Conservation (phyloP, 2,113 vertebrate species). For the Piliocolobus tephrosceles region DNA sequence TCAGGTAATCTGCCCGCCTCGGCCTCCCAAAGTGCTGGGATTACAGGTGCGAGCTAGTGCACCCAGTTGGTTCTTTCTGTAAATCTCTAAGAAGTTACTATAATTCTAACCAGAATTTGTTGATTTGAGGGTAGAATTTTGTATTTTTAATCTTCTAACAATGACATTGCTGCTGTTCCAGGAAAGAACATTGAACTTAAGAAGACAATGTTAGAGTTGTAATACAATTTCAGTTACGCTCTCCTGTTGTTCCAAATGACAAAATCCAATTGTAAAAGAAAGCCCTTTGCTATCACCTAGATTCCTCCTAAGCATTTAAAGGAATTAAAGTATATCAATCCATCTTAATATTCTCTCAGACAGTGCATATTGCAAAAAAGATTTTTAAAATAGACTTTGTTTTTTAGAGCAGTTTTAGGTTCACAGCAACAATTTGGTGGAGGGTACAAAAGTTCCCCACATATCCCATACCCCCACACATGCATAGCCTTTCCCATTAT, state of each 20-base stretch:
- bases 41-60: too few relatives aligned
- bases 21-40: too few relatives aligned
- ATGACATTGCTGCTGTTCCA: not conserved
- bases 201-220: not conserved
- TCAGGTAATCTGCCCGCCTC: too few relatives aligned
- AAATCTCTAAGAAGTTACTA: conserved; percentile 36
- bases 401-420: too few relatives aligned
- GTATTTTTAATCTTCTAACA: not conserved
- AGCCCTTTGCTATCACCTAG: not conserved
- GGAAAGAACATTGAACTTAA: not conserved
- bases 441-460: too few relatives aligned
- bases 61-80: not conserved
- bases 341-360: not conserved
- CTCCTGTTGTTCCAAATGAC: not conserved
- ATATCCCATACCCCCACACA: too few relatives aligned
- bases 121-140: conserved; percentile 24
- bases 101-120: not conserved
- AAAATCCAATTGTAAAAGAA: not conserved
- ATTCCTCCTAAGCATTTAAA: not conserved
- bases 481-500: too few relatives aligned
- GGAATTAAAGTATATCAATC: not conserved
- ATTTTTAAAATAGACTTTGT: too few relatives aligned
- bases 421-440: too few relatives aligned
- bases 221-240: not conserved
- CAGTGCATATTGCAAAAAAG: too few relatives aligned